Conservation (phyloP, 1,140 invertebrate genomes). For the Cotesia glomerata region DNA sequence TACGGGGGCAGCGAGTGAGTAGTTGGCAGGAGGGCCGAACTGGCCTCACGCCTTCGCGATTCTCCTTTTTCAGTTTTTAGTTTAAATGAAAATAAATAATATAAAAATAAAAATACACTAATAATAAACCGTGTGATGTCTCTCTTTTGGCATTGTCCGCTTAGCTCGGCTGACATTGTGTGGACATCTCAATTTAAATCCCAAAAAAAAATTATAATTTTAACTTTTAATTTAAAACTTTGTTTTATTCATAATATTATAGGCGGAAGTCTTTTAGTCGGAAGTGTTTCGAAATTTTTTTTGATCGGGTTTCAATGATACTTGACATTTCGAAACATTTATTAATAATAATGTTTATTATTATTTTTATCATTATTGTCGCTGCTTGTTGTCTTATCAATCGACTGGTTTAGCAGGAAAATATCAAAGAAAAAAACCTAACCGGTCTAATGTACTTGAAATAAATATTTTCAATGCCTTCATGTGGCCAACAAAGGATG, state of each 20-base stretch:
- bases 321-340: too few relatives aligned
- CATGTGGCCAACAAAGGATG: conserved; percentile 1
- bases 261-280: background rate
- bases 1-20: conserved; percentile 35
- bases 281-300: too few relatives aligned
- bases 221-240: background rate
- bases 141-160: background rate
- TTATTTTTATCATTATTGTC: too few relatives aligned
- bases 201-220: background rate
- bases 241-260: too few relatives aligned
- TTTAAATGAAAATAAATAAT: conserved; percentile 12
- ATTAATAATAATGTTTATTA: too few relatives aligned
- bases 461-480: conserved; percentile 9
- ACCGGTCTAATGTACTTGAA: conserved; percentile 10
- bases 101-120: too few relatives aligned
- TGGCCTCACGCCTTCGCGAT: conserved; percentile 40
- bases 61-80: conserved; percentile 32
- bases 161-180: background rate
- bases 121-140: background rate
- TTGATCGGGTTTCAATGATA: too few relatives aligned
- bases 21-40: conserved; percentile 28
- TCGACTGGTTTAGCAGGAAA: too few relatives aligned
- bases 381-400: too few relatives aligned
- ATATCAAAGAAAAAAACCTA: background rate
- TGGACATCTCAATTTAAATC: background rate